Conservation (phyloP, 1,140 invertebrate species). For the Caenorhabditis brenneri region DNA sequence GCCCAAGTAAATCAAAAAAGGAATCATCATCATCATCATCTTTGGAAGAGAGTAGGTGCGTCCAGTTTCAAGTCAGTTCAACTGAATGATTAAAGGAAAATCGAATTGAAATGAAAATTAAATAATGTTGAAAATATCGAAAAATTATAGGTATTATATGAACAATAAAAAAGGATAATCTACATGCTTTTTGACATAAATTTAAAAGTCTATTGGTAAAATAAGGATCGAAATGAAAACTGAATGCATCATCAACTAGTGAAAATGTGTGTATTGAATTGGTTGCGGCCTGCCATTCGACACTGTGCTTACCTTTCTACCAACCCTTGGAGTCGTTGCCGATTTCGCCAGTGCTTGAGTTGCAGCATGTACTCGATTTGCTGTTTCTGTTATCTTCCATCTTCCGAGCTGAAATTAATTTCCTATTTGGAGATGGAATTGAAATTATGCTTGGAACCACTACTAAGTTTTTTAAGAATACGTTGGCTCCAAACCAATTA, state of each 20-base stretch:
- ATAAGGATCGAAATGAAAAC: constrained; percentile 22
- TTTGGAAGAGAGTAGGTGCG: neutral
- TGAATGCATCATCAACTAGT: neutral
- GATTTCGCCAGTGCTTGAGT: constrained; percentile 45
- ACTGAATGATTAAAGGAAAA: too few species aligned
- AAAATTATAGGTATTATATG: neutral
- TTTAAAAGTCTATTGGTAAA: neutral
- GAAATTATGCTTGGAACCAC: too few species aligned
- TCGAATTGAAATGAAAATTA: too few species aligned
- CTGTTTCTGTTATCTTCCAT: constrained; percentile 68
- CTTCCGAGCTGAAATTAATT: constrained; percentile 49
- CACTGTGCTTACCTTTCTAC: constrained; percentile 43
- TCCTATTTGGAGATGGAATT: too few species aligned
- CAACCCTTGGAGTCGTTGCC: constrained; percentile 27
- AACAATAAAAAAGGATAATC: neutral
- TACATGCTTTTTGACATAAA: neutral
- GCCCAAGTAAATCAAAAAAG: neutral
- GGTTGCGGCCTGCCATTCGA: constrained; percentile 39
- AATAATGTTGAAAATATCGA: too few species aligned
- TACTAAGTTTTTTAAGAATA: too few species aligned
- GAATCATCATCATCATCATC: neutral
- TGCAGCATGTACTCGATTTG: constrained; percentile 65
- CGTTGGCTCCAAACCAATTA: too few species aligned
- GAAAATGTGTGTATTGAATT: neutral
- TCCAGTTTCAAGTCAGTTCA: neutral